phyloP scores from a whole-genome alignment of 2,888 invertebrate genomes.

The Matsumyia berberina region DNA sequence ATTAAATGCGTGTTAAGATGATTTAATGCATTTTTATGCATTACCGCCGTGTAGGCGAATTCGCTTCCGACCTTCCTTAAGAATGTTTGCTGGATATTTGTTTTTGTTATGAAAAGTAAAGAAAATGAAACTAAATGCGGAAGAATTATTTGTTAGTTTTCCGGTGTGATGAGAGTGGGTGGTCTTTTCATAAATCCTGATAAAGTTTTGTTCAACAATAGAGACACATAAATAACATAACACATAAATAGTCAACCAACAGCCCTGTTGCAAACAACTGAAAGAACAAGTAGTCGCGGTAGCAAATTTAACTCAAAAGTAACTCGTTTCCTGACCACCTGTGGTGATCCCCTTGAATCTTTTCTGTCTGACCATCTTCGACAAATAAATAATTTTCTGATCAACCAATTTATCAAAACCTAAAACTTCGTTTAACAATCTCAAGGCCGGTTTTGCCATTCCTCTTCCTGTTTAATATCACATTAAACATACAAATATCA shows the following conservation, averaged over 20 bases:
- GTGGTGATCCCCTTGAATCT: too few relatives aligned
- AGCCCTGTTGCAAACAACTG: too few relatives aligned
- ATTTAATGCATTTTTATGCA: constrained; percentile 30
- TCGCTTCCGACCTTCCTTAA: constrained; percentile 23
- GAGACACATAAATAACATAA: too few relatives aligned
- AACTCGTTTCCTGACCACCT: too few relatives aligned
- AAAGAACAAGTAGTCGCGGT: too few relatives aligned
- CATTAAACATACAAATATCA: constrained; percentile 12
- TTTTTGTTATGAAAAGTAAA: constrained; percentile 18
- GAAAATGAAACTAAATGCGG: constrained; percentile 21
- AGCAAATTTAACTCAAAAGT: too few relatives aligned
- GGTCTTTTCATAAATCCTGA: constrained; percentile 4
- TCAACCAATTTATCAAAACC: too few relatives aligned
- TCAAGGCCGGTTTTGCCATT: constrained; percentile 10
- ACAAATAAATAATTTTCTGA: too few relatives aligned
- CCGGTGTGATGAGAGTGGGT: constrained; percentile 42
- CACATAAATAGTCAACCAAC: too few relatives aligned
- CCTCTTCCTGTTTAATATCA: constrained; percentile 16
- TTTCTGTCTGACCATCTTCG: too few relatives aligned
- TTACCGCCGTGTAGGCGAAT: constrained; percentile 17
- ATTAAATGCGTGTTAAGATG: constrained; percentile 55
- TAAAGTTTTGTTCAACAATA: too few relatives aligned
- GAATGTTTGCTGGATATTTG: constrained; percentile 14
- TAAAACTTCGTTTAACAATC: too few relatives aligned
- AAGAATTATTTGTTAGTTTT: background rate